Base-by-base conservation (phyloP, 2,888 invertebrate genomes). In the Athalia circularis region DNA sequence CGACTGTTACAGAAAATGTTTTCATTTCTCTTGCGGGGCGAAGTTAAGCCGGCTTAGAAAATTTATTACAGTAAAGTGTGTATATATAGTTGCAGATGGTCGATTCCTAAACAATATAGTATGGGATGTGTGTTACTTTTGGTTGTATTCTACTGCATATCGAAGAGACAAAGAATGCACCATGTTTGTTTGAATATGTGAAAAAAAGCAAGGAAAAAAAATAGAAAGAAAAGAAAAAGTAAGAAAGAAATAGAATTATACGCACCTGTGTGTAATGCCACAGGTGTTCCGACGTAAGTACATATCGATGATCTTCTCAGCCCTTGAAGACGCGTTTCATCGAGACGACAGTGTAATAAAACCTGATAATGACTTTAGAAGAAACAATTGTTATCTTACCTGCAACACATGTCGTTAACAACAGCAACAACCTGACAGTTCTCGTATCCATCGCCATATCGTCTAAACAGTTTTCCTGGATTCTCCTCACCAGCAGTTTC, bases 361-460 rank as follows among this genome's bases (percentile, higher is more conserved):
- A 4, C n/a, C 54, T n/a, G 54, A 54, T n/a, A 6, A 9, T n/a
- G 54, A n/a, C 6, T 54, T 4, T n/a, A 57, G 45, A 8, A 47
- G 13, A n/a, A 3, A 57, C 7, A 57, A 72, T 6, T 9, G 54
- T 5, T 11, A 11, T 43, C 67, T 67, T 11, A 81, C 81, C 81
- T 65, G 79, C 68, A n/a, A 70, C 80, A 48, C 61, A 50, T 67
- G 77, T 79, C 54, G 68, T 67, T 50, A 79, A 61, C 68, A 79
- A 57, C 52, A 79, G 74, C 70, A 77, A 67, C 70, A 65, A 75
- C 57, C 29, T 70, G 48, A 79, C 67, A 48, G 74, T 78, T 64
- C 79, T 64, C 7, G 64, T 68, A 68, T 62, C 62, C 68, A 81
- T 77, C 64, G 54, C 72, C 80, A 59, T 52, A 48, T 50, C 64